Evolutionary conservation across 2,797 vertebrate genomes (phyloP).

Genomic region (Hydrolagus colliei): DNA sequence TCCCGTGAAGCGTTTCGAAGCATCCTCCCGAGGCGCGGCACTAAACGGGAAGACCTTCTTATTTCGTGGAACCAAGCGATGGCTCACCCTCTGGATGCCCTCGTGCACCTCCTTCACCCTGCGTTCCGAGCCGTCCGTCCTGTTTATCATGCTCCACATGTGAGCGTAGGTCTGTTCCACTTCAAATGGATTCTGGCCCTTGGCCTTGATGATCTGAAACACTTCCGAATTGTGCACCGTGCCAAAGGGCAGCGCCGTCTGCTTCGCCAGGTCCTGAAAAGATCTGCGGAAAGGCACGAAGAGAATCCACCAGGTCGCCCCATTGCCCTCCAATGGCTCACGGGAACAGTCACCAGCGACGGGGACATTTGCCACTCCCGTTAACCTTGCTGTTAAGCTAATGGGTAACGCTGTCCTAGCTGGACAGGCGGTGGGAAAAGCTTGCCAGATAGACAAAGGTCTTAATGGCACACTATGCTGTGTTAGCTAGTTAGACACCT

Average conservation of each 20-base stretch:
- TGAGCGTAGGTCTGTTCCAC: constrained; percentile 29
- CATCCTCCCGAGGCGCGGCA: too few relatives aligned
- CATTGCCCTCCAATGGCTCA: not conserved
- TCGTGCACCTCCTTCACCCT: constrained; percentile 24
- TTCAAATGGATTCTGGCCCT: constrained; percentile 24
- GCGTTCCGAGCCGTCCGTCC: not conserved
- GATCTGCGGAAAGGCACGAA: constrained; percentile 6
- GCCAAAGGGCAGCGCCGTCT: constrained; percentile 19
- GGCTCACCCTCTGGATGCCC: constrained; percentile 26
- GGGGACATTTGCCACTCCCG: not conserved
- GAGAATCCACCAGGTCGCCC: not conserved
- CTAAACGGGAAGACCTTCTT: too few relatives aligned
- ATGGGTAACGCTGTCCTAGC: not conserved
- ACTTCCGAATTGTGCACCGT: constrained; percentile 27
- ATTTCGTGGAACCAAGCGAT: not conserved
- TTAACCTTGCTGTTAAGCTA: not conserved
- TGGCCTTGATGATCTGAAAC: constrained; percentile 26
- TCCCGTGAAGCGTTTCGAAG: too few relatives aligned
- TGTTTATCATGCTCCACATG: constrained; percentile 29
- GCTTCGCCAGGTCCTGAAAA: constrained; percentile 28
- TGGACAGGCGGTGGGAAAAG: not conserved
- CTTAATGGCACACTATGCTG: not conserved
- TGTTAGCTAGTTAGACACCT: not conserved
- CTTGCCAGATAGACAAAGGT: not conserved
- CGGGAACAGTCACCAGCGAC: not conserved